Percentiles rank a stretch among this genome's conserved stretches.
Conservation (phyloP, 2,113 vertebrate genomes). For the Otus sunia region DNA sequence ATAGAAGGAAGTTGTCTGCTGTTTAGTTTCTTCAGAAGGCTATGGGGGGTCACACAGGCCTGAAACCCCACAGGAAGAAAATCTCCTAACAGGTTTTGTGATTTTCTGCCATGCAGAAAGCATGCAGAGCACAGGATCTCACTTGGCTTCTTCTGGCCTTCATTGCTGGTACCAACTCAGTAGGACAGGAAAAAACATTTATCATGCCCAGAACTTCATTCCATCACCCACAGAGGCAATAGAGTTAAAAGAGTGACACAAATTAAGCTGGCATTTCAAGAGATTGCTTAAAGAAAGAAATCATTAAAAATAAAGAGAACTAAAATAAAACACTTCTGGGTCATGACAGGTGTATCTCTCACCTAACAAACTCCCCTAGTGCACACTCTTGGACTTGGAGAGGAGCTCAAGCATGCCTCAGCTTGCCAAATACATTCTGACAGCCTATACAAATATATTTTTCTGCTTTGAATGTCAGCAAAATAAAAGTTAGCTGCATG, state of each 20-base stretch:
- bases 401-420: background rate
- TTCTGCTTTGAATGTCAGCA: background rate
- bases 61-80: background rate
- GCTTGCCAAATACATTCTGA: background rate
- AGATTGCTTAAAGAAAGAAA: background rate
- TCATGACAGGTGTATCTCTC: background rate
- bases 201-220: background rate
- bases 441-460: background rate
- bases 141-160: background rate
- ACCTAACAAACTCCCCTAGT: background rate
- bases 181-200: background rate
- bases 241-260: background rate
- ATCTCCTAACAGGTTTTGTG: background rate
- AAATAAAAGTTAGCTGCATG: background rate
- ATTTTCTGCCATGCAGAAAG: background rate
- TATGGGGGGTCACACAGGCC: background rate
- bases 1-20: background rate
- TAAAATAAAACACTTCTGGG: background rate
- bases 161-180: background rate
- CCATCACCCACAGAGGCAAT: background rate
- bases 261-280: background rate
- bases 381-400: background rate
- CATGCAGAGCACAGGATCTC: background rate
- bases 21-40: background rate
- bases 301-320: background rate